Conservation (phyloP, 2,113 vertebrate genomes). For the Alexandromys fortis region DNA sequence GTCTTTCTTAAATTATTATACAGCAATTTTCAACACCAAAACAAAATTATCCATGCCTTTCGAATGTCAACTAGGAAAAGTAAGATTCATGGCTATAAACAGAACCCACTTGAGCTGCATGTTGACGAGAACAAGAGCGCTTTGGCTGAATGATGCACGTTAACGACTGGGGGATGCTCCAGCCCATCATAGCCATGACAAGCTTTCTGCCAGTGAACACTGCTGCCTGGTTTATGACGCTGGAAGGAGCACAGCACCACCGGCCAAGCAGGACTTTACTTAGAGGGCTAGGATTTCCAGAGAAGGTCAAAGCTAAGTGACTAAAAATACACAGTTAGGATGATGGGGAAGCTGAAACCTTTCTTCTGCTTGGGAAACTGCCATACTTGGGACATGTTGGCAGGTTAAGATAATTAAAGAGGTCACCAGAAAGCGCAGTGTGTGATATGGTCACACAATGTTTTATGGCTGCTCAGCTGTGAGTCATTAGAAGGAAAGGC, state of each 20-base stretch:
- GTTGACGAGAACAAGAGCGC: background rate
- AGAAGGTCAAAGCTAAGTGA: conserved; percentile 35
- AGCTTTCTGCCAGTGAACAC: background rate
- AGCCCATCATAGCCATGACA: background rate
- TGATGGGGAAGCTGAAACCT: background rate
- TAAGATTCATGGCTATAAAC: background rate
- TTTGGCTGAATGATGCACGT: background rate
- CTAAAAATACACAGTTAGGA: background rate
- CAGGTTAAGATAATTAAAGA: background rate
- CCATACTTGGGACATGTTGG: background rate
- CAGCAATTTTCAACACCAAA: conserved; percentile 20
- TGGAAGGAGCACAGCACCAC: background rate
- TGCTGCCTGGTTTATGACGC: conserved; percentile 28
- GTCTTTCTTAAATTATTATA: background rate
- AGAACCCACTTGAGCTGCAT: background rate
- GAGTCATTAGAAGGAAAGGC: background rate
- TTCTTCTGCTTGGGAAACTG: conserved; percentile 15
- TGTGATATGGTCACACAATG: background rate
- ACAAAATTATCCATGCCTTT: conserved; percentile 14
- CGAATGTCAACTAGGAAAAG: conserved; percentile 28
- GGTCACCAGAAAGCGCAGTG: background rate
- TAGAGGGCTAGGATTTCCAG: background rate
- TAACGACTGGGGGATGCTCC: background rate
- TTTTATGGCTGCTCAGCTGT: background rate
- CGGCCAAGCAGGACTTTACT: conserved; percentile 14